These are phyloP conservation scores for Anableps anableps DNA, from an alignment of 2,797 vertebrate species.

Conservation along the genomic window DNA sequence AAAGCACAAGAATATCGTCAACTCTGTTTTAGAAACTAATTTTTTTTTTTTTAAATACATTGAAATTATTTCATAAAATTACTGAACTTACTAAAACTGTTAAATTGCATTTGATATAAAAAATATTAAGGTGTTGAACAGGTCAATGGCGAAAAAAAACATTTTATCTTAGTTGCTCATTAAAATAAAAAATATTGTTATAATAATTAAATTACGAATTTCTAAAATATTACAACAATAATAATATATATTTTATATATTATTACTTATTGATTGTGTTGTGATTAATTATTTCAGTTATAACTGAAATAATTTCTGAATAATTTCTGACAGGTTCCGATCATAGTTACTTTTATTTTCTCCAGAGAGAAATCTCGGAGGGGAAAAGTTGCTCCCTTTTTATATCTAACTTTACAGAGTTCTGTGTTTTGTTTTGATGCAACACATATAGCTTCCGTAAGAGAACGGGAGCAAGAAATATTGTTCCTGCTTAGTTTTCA, in stretches of 20 bases:
- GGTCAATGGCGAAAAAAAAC: no score
- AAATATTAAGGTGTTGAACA: no score
- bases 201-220: no score
- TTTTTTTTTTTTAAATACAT: background rate
- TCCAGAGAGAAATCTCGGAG: background rate
- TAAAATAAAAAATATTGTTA: no score
- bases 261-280: no score
- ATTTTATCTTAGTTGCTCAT: no score
- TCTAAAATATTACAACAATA: no score
- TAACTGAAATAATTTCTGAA: background rate
- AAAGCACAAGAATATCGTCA: background rate
- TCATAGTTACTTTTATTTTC: background rate
- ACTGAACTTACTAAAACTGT: background rate
- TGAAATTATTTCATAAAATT: background rate
- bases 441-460: background rate
- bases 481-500: conserved; percentile 7
- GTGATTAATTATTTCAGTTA: no score
- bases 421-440: conserved; percentile 52
- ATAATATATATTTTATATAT: no score
- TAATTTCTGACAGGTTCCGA: background rate
- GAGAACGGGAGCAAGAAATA: background rate
- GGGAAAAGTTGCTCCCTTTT: background rate
- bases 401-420: conserved; percentile 20
- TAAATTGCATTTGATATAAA: background rate
- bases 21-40: background rate